phyloP scores from a whole-genome alignment of 2,888 invertebrate genomes.

The Cantharis nigra region DNA sequence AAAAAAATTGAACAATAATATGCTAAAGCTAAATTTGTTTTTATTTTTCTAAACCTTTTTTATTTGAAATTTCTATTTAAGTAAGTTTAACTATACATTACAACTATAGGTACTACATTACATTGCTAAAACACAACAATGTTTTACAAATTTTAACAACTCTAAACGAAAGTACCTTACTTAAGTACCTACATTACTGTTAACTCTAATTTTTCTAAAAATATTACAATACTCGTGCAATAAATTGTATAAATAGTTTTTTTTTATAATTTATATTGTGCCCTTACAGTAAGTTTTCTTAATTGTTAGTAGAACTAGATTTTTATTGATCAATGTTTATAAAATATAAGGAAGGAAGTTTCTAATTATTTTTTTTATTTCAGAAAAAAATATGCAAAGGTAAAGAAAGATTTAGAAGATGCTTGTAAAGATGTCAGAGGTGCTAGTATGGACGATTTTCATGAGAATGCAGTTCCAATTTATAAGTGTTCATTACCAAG shows the following conservation, averaged over 20 bases:
- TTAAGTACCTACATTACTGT: background rate
- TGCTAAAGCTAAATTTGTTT: background rate
- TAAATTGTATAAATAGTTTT: background rate
- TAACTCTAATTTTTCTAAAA: background rate
- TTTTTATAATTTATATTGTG: background rate
- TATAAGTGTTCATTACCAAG: slow-evolving; percentile 63
- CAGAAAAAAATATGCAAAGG: slow-evolving; percentile 86
- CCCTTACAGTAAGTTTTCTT: background rate
- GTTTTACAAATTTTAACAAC: background rate
- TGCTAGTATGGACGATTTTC: slow-evolving; percentile 57
- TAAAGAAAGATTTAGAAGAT: slow-evolving; percentile 90
- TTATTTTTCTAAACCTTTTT: background rate
- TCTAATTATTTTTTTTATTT: slow-evolving; percentile 36
- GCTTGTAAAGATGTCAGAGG: slow-evolving; percentile 78
- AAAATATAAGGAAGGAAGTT: background rate
- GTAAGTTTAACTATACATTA: too few relatives aligned
- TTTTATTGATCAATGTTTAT: background rate
- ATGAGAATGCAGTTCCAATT: slow-evolving; percentile 54
- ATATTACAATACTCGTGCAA: background rate
- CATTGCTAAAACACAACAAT: background rate
- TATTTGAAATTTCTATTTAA: background rate
- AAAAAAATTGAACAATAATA: background rate
- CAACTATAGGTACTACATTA: background rate
- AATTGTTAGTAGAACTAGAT: background rate
- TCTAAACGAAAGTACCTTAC: background rate